phyloP scores from a whole-genome alignment of 2,888 invertebrate genomes.

The Caenorhabditis uteleia region DNA sequence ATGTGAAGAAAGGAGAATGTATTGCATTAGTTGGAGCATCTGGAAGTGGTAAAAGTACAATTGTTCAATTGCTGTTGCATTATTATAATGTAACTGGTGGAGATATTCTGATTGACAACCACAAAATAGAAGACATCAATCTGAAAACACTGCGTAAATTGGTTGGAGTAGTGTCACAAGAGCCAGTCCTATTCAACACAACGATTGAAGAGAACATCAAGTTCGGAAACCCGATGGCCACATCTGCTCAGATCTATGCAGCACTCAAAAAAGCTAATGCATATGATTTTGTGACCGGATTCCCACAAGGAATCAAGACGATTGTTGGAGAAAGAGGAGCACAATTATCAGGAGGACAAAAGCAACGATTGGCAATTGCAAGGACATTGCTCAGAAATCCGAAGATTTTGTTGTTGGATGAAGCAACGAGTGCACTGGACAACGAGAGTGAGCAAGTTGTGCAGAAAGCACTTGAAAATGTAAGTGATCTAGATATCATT shows the following conservation, averaged over 20 bases:
- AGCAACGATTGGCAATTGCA: constrained; percentile 53
- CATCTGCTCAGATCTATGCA: constrained; percentile 42
- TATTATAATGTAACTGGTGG: constrained; percentile 48
- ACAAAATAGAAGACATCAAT: constrained; percentile 71
- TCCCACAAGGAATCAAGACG: constrained; percentile 71
- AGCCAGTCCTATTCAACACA: constrained; percentile 76
- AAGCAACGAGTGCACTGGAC: constrained; percentile 51
- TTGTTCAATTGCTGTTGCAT: constrained; percentile 49
- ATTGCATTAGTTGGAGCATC: constrained; percentile 56
- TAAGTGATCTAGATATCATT: constrained; percentile 1
- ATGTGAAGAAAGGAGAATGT: constrained; percentile 50
- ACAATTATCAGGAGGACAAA: constrained; percentile 71
- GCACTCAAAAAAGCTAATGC: constrained; percentile 71
- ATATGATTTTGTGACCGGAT: constrained; percentile 70
- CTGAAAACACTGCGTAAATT: constrained; percentile 71
- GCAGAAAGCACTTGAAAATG: constrained; percentile 74
- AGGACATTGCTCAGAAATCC: constrained; percentile 41
- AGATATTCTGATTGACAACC: constrained; percentile 70
- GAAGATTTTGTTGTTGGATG: constrained; percentile 40
- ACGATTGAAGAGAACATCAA: constrained; percentile 73
- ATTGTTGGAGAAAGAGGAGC: constrained; percentile 71
- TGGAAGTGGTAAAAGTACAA: constrained; percentile 60
- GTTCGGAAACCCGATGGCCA: constrained; percentile 61
- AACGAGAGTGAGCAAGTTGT: constrained; percentile 56
- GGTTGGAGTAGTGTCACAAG: constrained; percentile 70